Percentiles rank a stretch among this genome's conserved stretches.
These are phyloP conservation scores for Lacerta bilineata DNA, from an alignment of 2,797 vertebrate genomes.

Conservation along the genomic window DNA sequence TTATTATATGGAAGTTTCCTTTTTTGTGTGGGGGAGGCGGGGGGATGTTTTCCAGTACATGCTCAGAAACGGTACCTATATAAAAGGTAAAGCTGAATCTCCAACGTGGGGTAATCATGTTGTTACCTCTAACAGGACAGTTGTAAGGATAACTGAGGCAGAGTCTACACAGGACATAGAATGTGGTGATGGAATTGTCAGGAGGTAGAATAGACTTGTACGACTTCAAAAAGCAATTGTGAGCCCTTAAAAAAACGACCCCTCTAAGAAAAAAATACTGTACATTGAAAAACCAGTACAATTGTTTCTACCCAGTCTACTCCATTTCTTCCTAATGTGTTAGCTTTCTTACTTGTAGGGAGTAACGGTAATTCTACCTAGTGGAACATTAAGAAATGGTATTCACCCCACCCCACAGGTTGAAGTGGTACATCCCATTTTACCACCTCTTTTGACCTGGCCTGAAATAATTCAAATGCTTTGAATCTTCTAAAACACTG, in stretches of 20 bases:
- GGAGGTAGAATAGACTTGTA: neutral
- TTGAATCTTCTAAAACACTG: neutral
- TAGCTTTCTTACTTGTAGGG: neutral
- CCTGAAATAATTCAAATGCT: neutral
- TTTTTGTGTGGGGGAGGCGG: neutral
- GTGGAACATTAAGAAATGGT: too few species aligned
- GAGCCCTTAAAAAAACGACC: neutral
- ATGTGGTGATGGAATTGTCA: neutral
- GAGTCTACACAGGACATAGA: neutral
- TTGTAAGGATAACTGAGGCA: neutral
- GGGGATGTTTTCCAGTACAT: too few species aligned
- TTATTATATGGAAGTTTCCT: slow-evolving; percentile 44
- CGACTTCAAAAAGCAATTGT: neutral
- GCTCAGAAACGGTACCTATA: slow-evolving; percentile 60
- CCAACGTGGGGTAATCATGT: neutral
- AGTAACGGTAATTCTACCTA: neutral
- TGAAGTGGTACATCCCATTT: neutral
- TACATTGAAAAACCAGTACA: neutral
- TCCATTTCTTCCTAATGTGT: neutral
- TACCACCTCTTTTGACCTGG: neutral
- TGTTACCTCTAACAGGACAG: neutral
- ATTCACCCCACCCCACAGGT: too few species aligned
- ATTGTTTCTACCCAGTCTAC: neutral
- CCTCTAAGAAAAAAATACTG: neutral
- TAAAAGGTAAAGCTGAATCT: slow-evolving; percentile 37